Percentiles rank a stretch among this genome's conserved stretches.
These are phyloP conservation scores for Taxidea taxus DNA, from an alignment of 2,113 vertebrate genomes.

Conservation along the genomic window DNA sequence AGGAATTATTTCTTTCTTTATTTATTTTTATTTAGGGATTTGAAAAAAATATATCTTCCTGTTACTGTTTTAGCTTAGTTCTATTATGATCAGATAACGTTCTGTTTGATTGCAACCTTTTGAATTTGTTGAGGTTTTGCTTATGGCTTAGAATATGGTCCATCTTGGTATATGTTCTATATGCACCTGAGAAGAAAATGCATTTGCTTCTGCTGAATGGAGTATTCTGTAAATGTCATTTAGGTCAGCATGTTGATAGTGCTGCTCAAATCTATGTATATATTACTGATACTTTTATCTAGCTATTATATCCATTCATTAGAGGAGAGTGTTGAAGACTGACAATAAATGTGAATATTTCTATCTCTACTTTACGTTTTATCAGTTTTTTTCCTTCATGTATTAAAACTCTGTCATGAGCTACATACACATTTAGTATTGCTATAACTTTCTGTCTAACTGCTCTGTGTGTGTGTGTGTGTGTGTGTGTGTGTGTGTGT, in stretches of 20 bases:
- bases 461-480: neutral
- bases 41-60: neutral
- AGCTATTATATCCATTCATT: neutral
- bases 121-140: neutral
- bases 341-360: neutral
- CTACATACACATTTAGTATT: neutral
- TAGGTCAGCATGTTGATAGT: neutral
- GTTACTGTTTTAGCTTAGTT: neutral
- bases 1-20: neutral
- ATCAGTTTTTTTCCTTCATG: neutral
- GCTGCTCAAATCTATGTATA: neutral
- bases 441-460: neutral
- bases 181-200: neutral
- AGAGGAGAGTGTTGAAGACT: neutral
- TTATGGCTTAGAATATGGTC: neutral
- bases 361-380: neutral
- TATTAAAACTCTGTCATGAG: neutral
- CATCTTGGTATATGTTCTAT: neutral
- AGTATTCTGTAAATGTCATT: neutral
- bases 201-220: neutral
- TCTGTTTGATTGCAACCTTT: neutral
- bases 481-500: no score
- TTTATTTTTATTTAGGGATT: neutral
- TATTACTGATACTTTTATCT: neutral
- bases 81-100: neutral